These are phyloP conservation scores for Gymnobelideus leadbeateri DNA, from an alignment of 2,113 vertebrate genomes.

Conservation along the genomic window DNA sequence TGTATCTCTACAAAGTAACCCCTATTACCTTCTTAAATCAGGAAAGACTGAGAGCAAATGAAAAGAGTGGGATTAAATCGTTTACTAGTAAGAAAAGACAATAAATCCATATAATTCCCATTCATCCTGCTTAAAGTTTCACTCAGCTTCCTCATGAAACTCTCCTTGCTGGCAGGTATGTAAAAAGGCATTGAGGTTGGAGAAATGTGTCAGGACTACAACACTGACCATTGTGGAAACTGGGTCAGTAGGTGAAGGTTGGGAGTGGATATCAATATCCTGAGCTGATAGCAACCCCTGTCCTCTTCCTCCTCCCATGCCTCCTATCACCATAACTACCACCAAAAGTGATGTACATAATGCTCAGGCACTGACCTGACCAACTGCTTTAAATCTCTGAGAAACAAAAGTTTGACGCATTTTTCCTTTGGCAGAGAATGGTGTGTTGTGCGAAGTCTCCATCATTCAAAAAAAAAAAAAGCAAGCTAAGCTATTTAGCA, in stretches of 20 bases:
- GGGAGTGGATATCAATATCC: background rate
- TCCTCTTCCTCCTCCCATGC: background rate
- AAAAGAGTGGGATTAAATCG: background rate
- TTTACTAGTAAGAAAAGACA: background rate
- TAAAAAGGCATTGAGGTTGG: background rate
- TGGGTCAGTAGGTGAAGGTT: background rate
- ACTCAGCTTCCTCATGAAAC: background rate
- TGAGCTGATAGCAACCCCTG: background rate
- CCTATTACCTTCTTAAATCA: background rate
- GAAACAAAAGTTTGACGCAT: background rate
- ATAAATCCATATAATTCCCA: background rate
- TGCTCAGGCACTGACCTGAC: background rate
- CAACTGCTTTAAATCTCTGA: slow-evolving; percentile 2
- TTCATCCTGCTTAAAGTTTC: background rate
- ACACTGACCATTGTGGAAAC: background rate
- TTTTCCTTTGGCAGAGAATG: background rate
- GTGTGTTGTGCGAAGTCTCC: background rate
- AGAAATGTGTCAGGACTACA: background rate
- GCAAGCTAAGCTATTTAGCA: background rate
- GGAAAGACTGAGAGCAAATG: background rate
- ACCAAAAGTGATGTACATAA: background rate
- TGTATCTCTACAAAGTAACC: background rate
- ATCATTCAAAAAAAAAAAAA: background rate
- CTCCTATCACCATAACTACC: background rate
- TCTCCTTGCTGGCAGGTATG: background rate